Evolutionary conservation across 1,140 invertebrate species (phyloP).

Genomic region (Macrotrachela quadricornifera): DNA sequence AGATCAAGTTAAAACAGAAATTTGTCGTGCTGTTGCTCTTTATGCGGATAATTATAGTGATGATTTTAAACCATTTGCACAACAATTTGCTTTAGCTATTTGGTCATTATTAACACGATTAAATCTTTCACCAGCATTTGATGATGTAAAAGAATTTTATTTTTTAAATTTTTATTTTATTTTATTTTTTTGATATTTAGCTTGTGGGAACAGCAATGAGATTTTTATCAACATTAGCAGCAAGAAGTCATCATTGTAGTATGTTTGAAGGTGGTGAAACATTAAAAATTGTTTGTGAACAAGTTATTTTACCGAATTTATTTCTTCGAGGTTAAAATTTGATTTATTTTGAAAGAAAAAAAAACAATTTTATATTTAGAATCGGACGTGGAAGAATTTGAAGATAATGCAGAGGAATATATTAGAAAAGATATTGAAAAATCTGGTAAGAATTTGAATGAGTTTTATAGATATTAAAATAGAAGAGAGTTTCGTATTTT

Average conservation of each 20-base stretch:
- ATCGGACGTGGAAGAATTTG: conserved; percentile 80
- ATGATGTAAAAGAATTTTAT: too few relatives aligned
- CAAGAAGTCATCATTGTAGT: too few relatives aligned
- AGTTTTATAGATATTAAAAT: too few relatives aligned
- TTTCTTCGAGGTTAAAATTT: conserved; percentile 51
- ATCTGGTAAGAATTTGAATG: conserved; percentile 31
- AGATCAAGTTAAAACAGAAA: conserved; percentile 73
- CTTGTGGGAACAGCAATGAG: too few relatives aligned
- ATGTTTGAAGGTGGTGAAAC: conserved; percentile 31
- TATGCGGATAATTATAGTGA: conserved; percentile 95
- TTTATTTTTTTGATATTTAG: too few relatives aligned
- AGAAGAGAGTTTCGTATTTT: too few relatives aligned
- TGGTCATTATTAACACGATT: conserved; percentile 53
- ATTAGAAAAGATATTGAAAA: conserved; percentile 89
- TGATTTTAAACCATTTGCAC: conserved; percentile 68
- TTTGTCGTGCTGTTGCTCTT: conserved; percentile 76
- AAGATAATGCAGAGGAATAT: conserved; percentile 94
- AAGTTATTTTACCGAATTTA: conserved; percentile 93
- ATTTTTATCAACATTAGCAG: too few relatives aligned
- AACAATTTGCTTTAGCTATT: conserved; percentile 67
- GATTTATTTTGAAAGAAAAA: too few relatives aligned
- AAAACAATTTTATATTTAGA: conserved; percentile 21
- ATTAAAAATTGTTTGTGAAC: conserved; percentile 75
- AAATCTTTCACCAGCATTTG: too few relatives aligned
- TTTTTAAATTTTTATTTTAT: too few relatives aligned